Evolutionary conservation across 2,797 vertebrate species (phyloP), one percentile per base, ranked within the genome.

Genomic region (Lithobates sylvaticus): DNA sequence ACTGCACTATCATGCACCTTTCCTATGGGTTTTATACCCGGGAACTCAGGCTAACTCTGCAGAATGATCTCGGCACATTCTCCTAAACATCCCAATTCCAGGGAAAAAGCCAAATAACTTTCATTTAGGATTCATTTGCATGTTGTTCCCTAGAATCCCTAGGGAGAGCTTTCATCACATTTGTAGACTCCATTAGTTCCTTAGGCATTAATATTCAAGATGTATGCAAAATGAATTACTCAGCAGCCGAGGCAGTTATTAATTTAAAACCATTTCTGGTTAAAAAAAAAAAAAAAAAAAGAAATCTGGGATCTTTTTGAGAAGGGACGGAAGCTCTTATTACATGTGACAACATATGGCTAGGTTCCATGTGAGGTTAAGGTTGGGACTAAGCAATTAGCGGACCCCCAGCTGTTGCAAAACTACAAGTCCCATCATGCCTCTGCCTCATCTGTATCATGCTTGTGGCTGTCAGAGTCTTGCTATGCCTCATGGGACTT

Each of bases 171-270:
- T 29, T 67, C 27, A 67, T 67, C 65, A 67, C 65, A 67, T 67
- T 67, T 67, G 65, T 67, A 26, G 27, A 67, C 65, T 67, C 65
- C 65, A 67, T 67, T 67, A 67, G 65, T 27, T 67, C 29, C 65
- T 67, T 3, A 26, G 65, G 26, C 65, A 67, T 29, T 67, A 67
- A 67, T 29, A 67, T 67, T 67, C 27, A 67, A 29, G 65, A 67
- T 26, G n/a, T 67, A 26, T 67, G 65, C 65, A 67, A 67, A 67
- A 67, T 67, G 65, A 67, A 67, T 67, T 67, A 67, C 12, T 67
- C 65, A 67, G 65, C 65, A 67, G 65, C 65, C n/a, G 5, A 27
- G n/a, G 65, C 65, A 67, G 65, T 67, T 67, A 67, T 67, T 67
- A 67, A 67, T 67, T 72, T 29, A 67, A 67, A 67, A 67, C 26